These are phyloP conservation scores for Meandrina meandrites DNA, from an alignment of 92 coral and sea anemone genomes.

Conservation along the genomic window DNA sequence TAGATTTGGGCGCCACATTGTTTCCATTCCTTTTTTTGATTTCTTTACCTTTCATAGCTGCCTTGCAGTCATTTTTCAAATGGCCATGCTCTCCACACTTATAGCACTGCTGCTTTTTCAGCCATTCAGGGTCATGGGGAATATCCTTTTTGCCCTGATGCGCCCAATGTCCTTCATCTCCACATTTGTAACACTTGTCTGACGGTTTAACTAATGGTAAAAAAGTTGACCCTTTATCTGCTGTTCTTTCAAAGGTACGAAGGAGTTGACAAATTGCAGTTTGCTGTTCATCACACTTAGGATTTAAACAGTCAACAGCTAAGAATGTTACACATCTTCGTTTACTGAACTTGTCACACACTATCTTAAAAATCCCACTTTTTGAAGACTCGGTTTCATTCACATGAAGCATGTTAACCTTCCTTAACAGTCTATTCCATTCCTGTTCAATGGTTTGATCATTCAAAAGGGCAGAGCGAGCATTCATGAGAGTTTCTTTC, in stretches of 20 bases:
- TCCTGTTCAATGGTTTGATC: neutral
- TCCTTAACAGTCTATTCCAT: neutral
- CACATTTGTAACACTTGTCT: neutral
- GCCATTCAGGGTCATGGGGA: neutral
- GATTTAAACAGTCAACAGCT: neutral
- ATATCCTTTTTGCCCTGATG: neutral
- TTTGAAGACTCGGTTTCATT: neutral
- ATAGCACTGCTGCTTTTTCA: neutral
- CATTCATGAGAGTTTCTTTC: neutral
- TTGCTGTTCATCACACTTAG: neutral
- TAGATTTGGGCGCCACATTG: no score
- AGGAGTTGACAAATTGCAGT: conserved; percentile 4
- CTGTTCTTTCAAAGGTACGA: neutral
- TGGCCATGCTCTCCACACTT: no score
- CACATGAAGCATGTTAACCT: neutral
- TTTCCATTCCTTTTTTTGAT: no score
- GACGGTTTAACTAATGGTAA: no score
- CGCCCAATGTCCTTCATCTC: conserved; percentile 1
- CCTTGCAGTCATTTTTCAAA: no score
- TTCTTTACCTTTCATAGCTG: no score
- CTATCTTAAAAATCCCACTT: neutral
- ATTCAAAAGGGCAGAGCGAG: neutral
- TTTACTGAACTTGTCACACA: neutral
- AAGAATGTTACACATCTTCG: conserved; percentile 13
- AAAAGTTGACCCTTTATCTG: no score